Conservation (phyloP, 2,113 vertebrate species). For the Tiliqua scincoides region DNA sequence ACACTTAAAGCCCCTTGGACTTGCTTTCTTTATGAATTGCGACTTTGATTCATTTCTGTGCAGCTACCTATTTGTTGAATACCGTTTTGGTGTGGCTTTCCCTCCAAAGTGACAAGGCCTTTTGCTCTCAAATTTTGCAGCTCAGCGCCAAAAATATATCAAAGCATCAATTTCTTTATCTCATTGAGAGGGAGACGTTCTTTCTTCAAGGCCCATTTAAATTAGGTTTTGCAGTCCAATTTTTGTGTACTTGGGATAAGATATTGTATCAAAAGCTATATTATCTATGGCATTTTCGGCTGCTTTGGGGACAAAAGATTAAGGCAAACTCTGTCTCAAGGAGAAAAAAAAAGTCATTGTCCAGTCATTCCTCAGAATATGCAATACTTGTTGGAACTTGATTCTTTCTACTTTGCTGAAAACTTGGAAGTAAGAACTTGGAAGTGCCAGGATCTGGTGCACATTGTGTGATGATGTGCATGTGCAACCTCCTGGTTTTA, state of each 20-base stretch:
- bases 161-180: slow-evolving; percentile 59
- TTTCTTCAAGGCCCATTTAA: slow-evolving; percentile 44
- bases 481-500: too few species aligned
- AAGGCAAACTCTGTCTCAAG: slow-evolving; percentile 35
- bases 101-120: slow-evolving; percentile 54
- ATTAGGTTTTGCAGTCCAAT: slow-evolving; percentile 30
- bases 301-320: slow-evolving; percentile 40
- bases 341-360: slow-evolving; percentile 27
- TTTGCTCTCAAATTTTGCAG: slow-evolving; percentile 52
- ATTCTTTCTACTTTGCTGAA: slow-evolving; percentile 11
- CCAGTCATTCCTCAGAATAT: slow-evolving; percentile 45
- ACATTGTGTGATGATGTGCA: too few species aligned
- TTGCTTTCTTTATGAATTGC: slow-evolving; percentile 40
- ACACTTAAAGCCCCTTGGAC: slow-evolving; percentile 19
- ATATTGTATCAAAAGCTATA: slow-evolving; percentile 32
- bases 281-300: slow-evolving; percentile 49
- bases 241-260: slow-evolving; percentile 41
- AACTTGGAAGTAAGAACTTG: background rate
- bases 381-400: background rate
- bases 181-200: background rate
- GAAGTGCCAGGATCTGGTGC: too few species aligned
- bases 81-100: slow-evolving; percentile 46
- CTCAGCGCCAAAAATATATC: slow-evolving; percentile 59
- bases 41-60: slow-evolving; percentile 48
- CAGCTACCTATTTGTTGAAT: slow-evolving; percentile 59